Evolutionary conservation across 2,888 invertebrate genomes (phyloP).

Genomic region (Autographa gamma): DNA sequence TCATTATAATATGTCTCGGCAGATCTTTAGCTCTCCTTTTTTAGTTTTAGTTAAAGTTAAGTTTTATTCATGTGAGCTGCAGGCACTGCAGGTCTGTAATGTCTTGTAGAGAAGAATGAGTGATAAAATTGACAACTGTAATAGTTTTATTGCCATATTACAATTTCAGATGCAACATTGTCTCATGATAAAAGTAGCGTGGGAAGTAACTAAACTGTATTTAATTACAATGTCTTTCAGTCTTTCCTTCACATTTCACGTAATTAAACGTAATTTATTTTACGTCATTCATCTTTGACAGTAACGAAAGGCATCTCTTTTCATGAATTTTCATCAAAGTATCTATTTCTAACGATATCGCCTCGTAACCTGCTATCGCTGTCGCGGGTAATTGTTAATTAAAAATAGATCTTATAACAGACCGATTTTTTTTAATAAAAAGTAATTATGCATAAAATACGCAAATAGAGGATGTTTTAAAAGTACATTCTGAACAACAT

Average conservation of each 20-base stretch:
- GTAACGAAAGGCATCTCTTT: constrained; percentile 34
- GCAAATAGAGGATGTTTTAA: no score
- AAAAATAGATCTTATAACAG: no score
- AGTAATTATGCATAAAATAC: no score
- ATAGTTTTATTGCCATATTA: background rate
- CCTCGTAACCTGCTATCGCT: constrained; percentile 26
- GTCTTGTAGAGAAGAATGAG: background rate
- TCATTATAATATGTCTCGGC: no score
- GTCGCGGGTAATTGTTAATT: constrained; percentile 30
- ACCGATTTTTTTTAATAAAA: no score
- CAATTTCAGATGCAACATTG: background rate
- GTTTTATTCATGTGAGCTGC: background rate
- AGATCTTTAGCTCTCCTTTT: no score
- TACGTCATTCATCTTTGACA: constrained; percentile 20
- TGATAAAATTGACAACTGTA: background rate
- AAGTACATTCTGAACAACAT: no score
- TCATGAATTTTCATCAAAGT: constrained; percentile 27
- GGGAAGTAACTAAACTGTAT: background rate
- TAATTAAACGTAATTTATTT: constrained; percentile 24
- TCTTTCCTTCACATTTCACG: background rate
- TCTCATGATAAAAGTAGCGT: background rate
- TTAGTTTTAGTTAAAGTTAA: background rate
- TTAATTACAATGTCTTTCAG: constrained; percentile 2
- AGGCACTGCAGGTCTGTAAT: background rate
- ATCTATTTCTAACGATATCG: constrained; percentile 15